Conservation (phyloP, 2,888 invertebrate species). For the Oligia strigilis region DNA sequence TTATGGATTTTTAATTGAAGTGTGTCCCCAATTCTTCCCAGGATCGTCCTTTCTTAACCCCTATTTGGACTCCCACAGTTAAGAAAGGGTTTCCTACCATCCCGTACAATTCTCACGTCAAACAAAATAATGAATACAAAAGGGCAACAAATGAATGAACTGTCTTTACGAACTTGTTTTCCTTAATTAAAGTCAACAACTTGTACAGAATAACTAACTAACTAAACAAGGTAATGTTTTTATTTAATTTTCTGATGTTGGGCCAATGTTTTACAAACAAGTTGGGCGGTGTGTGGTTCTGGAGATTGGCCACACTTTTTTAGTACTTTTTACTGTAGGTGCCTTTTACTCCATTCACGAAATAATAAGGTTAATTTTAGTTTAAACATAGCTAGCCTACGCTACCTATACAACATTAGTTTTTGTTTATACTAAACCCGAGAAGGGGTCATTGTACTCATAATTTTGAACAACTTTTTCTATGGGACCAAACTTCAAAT, state of each 20-base stretch:
- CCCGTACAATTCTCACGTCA: not conserved
- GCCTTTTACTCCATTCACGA: not conserved
- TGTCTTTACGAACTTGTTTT: conserved; percentile 16
- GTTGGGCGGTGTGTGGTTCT: not conserved
- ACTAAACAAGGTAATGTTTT: conserved; percentile 7
- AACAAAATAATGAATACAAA: conserved; percentile 23
- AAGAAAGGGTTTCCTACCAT: not conserved
- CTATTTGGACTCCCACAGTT: not conserved
- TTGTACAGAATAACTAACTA: conserved; percentile 29
- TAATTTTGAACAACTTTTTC: too few relatives aligned
- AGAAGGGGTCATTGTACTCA: too few relatives aligned
- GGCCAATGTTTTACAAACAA: not conserved
- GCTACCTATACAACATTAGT: too few relatives aligned
- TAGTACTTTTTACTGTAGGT: not conserved
- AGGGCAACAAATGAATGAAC: conserved; percentile 6
- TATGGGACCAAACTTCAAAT: too few relatives aligned
- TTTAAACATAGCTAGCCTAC: not conserved
- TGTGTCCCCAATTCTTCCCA: not conserved
- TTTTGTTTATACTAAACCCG: too few relatives aligned
- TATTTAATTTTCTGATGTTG: conserved; percentile 13
- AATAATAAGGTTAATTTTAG: not conserved
- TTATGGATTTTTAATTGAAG: not conserved
- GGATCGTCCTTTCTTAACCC: not conserved
- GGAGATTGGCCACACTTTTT: not conserved
- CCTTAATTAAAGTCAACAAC: conserved; percentile 35